phyloP scores from a whole-genome alignment of 2,888 invertebrate species.

The Theretra japonica region DNA sequence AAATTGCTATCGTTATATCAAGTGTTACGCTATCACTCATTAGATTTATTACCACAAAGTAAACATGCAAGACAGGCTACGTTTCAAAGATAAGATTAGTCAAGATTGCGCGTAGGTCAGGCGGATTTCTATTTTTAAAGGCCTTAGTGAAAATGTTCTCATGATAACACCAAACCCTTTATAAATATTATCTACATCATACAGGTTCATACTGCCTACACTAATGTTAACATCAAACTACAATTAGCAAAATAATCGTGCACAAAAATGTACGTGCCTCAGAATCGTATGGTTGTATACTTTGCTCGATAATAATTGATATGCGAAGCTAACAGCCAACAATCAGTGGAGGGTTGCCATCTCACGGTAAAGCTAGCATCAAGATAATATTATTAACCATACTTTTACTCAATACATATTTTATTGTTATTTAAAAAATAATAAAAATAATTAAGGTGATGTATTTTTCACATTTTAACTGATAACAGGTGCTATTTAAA shows the following conservation, averaged over 20 bases:
- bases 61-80: conserved; percentile 26
- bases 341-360: conserved; percentile 19
- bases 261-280: conserved; percentile 21
- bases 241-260: conserved; percentile 15
- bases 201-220: neutral
- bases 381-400: conserved; percentile 14
- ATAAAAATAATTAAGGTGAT: neutral
- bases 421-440: neutral
- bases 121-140: conserved; percentile 18
- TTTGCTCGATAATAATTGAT: conserved; percentile 23
- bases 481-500: too few species aligned
- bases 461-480: too few species aligned
- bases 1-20: conserved; percentile 14
- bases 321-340: conserved; percentile 27
- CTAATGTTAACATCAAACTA: conserved; percentile 17
- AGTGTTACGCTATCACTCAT: conserved; percentile 26
- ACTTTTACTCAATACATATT: neutral
- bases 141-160: neutral
- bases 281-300: conserved; percentile 16
- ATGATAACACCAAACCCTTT: conserved; percentile 9
- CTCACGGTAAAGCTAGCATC: conserved; percentile 19
- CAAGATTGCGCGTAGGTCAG: conserved; percentile 23
- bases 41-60: conserved; percentile 18
- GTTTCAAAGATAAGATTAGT: conserved; percentile 28
- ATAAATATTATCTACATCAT: neutral